Base-by-base conservation (phyloP, 2,888 invertebrate genomes). In the Scaptomyza reducta region DNA sequence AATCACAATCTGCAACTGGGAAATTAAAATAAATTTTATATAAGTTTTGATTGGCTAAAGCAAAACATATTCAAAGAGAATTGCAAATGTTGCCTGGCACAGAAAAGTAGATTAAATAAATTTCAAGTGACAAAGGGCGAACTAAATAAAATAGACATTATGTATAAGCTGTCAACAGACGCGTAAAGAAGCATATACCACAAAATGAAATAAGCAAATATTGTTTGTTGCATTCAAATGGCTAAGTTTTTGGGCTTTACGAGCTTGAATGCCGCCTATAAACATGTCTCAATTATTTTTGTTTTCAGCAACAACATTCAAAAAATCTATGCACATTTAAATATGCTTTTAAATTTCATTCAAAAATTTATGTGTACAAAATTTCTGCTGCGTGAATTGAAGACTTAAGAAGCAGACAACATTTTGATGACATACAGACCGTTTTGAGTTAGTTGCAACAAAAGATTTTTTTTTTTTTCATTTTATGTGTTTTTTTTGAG, bases 1-100 rank as follows among this genome's bases (percentile, higher is more conserved):
- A n/a, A n/a, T n/a, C n/a, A 22, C n/a, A n/a, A 46, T 53, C 33
- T 18, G 18, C 29, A 33, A 9, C 27, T 59, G 14, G 31, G 38
- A 38, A 45, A 61, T 57, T 46, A 61, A 42, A 63, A 71, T 74
- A 55, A 27, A 70, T 58, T 62, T 46, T 42, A 25, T 13, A 16
- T 22, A 74, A 70, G 42, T 76, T 71, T 76, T 66, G 55, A 74
- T 66, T 75, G 55, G 66, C 76, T 49, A 10, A 29, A 7, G 59
- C 58, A 25, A 56, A 7, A 29, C 7, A 59, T 9, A 9, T 16
- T 33, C 40, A 60, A 60, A 65, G 35, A 22, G 25, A 46, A 49
- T 64, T 60, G 45, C 41, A 33, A 50, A 42, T 35, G 40, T 42
- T 27, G 51, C 13, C 9, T 18, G 14, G 5, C 18, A 16, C 7